Evolutionary conservation across 2,113 vertebrate genomes (phyloP).

Genomic region (Leiothrix lutea): DNA sequence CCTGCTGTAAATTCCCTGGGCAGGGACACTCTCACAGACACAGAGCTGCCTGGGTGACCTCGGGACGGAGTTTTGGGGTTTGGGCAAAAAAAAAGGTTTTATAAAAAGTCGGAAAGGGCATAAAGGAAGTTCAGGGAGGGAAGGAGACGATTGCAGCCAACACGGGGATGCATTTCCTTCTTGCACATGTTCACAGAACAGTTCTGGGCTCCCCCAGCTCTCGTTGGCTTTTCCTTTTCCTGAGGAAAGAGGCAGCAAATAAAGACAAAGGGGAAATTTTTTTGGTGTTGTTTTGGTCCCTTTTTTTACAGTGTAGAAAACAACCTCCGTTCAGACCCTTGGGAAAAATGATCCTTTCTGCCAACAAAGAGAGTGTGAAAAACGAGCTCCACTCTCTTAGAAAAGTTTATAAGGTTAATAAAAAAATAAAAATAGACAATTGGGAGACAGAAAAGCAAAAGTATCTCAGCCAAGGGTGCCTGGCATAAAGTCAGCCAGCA

Average conservation of each 20-base stretch:
- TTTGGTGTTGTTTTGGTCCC: background rate
- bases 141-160: background rate
- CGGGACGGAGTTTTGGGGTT: background rate
- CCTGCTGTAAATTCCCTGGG: background rate
- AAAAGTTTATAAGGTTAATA: no score
- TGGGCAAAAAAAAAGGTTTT: constrained; percentile 2
- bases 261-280: background rate
- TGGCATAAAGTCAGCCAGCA: no score
- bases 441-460: no score
- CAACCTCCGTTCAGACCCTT: background rate
- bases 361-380: background rate
- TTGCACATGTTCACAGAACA: background rate
- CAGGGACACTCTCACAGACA: background rate
- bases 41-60: constrained; percentile 25
- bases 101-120: background rate
- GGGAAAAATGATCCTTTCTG: background rate
- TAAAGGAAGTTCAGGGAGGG: background rate
- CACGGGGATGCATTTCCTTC: background rate
- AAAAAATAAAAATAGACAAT: no score
- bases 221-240: background rate
- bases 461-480: no score
- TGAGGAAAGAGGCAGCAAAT: background rate
- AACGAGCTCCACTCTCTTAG: no score
- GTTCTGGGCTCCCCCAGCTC: background rate
- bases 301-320: background rate